A percentile compares a stretch with the other conserved stretches of the same genome.
These are phyloP conservation scores for Oriolus oriolus DNA, from an alignment of 2,113 vertebrate species.

Conservation along the genomic window DNA sequence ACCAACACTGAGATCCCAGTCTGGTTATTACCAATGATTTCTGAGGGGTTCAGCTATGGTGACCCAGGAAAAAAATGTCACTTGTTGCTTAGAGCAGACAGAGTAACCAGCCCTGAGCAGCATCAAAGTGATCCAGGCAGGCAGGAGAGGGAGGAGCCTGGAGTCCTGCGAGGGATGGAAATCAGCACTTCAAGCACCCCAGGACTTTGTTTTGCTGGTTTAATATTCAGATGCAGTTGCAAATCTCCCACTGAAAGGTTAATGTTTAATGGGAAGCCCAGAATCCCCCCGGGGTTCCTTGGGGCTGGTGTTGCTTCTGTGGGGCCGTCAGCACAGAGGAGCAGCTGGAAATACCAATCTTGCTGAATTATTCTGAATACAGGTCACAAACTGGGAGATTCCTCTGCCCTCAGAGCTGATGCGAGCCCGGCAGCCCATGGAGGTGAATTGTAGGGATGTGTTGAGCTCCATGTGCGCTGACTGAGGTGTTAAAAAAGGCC, in stretches of 20 bases:
- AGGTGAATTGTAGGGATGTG: too few relatives aligned
- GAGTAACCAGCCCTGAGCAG: neutral
- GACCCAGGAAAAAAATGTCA: neutral
- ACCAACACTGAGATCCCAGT: neutral
- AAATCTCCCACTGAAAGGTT: neutral
- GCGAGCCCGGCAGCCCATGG: neutral
- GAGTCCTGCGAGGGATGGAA: neutral
- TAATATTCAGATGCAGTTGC: neutral
- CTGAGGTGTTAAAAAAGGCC: neutral
- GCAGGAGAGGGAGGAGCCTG: neutral
- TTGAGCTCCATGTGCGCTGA: fast-evolving
- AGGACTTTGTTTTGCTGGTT: neutral
- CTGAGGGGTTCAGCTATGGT: neutral
- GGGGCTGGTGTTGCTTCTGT: neutral
- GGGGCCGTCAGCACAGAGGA: neutral
- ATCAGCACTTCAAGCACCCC: fast-evolving
- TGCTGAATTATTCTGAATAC: neutral
- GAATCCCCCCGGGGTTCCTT: neutral
- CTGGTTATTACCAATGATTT: fast-evolving
- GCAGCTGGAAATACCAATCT: neutral
- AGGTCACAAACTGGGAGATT: fast-evolving
- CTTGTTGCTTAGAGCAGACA: neutral
- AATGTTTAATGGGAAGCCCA: neutral
- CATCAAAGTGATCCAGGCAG: neutral
- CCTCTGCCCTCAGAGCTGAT: fast-evolving